Conservation (phyloP, 2,888 invertebrate genomes). For the Malacosoma neustria region DNA sequence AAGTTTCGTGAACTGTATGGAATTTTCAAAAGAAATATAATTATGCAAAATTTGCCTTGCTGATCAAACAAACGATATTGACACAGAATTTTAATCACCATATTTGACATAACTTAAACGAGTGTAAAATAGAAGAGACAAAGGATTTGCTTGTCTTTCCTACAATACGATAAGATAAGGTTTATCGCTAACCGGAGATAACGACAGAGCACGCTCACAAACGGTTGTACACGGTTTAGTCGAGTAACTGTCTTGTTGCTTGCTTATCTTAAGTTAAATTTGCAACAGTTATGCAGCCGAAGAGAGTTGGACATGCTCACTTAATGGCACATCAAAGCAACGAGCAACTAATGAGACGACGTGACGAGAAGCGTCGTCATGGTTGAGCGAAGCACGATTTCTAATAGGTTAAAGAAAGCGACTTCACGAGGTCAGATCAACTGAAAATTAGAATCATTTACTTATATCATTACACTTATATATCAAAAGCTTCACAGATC, state of each 20-base stretch:
- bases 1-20: too few species aligned
- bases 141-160: conserved; percentile 21
- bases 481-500: too few species aligned
- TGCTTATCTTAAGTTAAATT: conserved; percentile 1
- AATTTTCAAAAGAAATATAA: not conserved
- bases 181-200: conserved; percentile 27
- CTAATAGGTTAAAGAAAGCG: conserved; percentile 57
- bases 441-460: conserved; percentile 8
- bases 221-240: not conserved
- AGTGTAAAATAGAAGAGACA: conserved; percentile 21
- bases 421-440: conserved; percentile 24
- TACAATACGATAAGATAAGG: conserved; percentile 28
- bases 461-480: too few species aligned
- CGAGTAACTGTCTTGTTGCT: conserved; percentile 14
- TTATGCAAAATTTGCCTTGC: not conserved
- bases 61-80: not conserved
- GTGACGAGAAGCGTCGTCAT: conserved; percentile 28
- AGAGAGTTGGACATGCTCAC: not conserved
- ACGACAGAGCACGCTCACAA: conserved; percentile 14
- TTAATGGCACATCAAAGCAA: not conserved
- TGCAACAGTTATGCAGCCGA: not conserved
- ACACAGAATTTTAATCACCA: not conserved
- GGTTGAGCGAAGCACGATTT: conserved; percentile 39
- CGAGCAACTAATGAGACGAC: conserved; percentile 7
- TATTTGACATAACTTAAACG: conserved; percentile 12